Base-by-base conservation (phyloP, 2,113 vertebrate genomes). In the Paralichthys olivaceus region DNA sequence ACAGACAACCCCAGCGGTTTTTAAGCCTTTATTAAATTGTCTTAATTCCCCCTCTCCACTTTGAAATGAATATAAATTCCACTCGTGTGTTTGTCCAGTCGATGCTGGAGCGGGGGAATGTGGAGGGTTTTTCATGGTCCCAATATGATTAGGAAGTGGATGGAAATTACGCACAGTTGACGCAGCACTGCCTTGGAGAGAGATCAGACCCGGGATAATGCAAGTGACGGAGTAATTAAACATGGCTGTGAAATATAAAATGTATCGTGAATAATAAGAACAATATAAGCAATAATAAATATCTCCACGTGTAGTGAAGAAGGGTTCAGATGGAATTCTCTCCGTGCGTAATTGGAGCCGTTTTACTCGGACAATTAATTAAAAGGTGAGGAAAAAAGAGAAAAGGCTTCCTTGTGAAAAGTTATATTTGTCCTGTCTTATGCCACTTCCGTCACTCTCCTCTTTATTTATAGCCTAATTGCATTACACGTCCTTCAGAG, bases 1-100 rank as follows among this genome's bases (percentile, higher is more conserved):
- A 78, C 58, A 90, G 86, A 89, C 91, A 82, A 78, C 75, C 84
- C 86, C 84, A 40, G 62, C 75, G 81, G 54, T 90, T 90, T 90
- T 90, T 86, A 88, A 90, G 77, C 77, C 81, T 79, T 91, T 87
- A 90, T 87, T 90, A 89, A 88, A 90, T 84, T 79, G 82, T 87
- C 85, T 88, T 91, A 87, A 90, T 92, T 89, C 90, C 79, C 73
- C 72, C 86, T 49, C 83, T 84, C 64, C 80, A 79, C 85, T 86
- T 84, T 76, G 77, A 89, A 79, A 83, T 75, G 77, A 82, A 86
- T 75, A 83, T 55, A 77, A 73, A 90, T 80, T 79, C 26, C 57
- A 45, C 79, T 77, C 77, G 47, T 75, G 80, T 66, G 75, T 91
- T 85, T 92, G 88, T 90, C 90, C 89, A 62, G 70, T 61, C 58